A percentile compares a stretch with the other conserved stretches of the same genome.
Conservation (phyloP, 2,888 invertebrate species). For the Alloscopus bannaensis region DNA sequence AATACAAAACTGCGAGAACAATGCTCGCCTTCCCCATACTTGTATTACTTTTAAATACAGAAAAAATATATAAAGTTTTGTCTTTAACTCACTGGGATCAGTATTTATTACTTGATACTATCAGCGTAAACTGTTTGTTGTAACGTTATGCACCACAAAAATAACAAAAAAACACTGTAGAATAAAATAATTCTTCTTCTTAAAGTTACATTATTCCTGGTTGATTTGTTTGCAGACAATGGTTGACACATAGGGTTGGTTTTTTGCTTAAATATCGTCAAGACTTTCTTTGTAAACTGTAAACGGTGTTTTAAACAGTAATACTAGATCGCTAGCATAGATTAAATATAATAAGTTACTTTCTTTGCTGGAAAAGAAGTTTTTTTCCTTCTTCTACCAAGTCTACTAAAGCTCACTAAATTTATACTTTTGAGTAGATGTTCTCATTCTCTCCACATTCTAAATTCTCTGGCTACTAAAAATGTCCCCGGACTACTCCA, state of each 20-base stretch:
- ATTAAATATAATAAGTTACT: no score
- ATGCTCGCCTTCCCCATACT: no score
- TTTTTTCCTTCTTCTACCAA: constrained; percentile 16
- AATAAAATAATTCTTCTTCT: not conserved
- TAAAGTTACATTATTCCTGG: not conserved
- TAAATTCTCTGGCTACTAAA: constrained; percentile 2
- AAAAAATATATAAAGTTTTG: no score
- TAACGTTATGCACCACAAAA: constrained; percentile 38
- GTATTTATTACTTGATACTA: no score
- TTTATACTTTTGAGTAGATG: constrained; percentile 59
- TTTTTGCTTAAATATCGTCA: no score
- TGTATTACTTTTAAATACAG: no score
- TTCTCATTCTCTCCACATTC: constrained; percentile 37
- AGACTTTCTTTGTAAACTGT: not conserved
- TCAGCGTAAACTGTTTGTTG: not conserved
- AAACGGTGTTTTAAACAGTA: constrained; percentile 1
- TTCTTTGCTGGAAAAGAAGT: no score
- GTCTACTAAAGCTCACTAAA: constrained; percentile 49
- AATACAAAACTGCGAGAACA: no score
- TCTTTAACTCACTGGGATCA: constrained; percentile 52
- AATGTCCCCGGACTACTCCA: not conserved
- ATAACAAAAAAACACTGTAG: not conserved
- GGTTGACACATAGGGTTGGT: not conserved
- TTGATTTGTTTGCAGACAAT: not conserved
- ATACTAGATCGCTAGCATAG: constrained; percentile 2